phyloP scores from a whole-genome alignment of 2,797 vertebrate genomes.

The Rhyacichthys aspro region DNA sequence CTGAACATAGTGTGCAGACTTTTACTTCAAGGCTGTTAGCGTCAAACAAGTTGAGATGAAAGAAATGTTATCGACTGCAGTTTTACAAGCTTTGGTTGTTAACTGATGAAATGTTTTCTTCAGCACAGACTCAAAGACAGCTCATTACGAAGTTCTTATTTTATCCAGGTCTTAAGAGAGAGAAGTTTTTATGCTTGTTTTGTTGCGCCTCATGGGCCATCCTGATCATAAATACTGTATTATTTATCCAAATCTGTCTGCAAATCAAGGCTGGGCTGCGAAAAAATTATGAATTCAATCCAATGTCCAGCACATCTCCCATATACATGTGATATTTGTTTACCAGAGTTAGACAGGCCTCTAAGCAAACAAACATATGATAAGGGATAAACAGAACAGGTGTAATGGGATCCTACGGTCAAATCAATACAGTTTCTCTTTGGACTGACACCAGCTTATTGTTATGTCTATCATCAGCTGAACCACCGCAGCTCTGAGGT shows the following conservation, averaged over 20 bases:
- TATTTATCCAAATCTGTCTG: neutral
- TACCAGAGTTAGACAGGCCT: neutral
- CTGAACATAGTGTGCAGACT: neutral
- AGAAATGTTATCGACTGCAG: slow-evolving; percentile 28
- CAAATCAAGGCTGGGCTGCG: neutral
- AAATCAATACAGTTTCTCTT: slow-evolving; percentile 48
- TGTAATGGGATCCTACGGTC: slow-evolving; percentile 43
- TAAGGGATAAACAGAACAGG: slow-evolving; percentile 34
- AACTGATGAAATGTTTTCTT: slow-evolving; percentile 16
- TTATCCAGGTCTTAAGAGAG: neutral
- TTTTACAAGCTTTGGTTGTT: neutral
- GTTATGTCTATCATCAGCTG: slow-evolving; percentile 22
- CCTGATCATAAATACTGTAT: neutral
- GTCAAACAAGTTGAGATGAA: no score
- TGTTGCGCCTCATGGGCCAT: neutral
- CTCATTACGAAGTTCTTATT: slow-evolving; percentile 24
- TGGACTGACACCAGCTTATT: slow-evolving; percentile 10
- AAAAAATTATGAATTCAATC: no score
- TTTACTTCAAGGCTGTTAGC: slow-evolving; percentile 18
- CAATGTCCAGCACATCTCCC: no score
- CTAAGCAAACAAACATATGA: slow-evolving; percentile 37
- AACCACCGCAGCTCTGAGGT: neutral
- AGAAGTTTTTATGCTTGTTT: no score
- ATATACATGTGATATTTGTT: slow-evolving; percentile 25
- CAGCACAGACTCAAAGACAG: slow-evolving; percentile 18